Base-by-base conservation (phyloP, 2,113 vertebrate genomes). In the Pogona vitticeps region DNA sequence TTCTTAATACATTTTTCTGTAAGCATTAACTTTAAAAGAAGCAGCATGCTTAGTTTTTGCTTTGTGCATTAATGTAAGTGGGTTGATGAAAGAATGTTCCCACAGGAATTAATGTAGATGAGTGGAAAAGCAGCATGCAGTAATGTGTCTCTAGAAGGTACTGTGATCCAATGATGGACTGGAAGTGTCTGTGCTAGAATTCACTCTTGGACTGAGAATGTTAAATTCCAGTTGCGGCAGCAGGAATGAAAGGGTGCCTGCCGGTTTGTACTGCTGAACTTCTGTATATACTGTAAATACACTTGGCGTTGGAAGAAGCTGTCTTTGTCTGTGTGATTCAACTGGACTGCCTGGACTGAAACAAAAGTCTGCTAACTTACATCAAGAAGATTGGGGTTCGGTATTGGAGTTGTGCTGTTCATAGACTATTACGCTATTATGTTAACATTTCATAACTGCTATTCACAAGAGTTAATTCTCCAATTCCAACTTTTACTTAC, bases 401-500 rank as follows among this genome's bases (percentile, higher is more conserved):
- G 46, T 52, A 52, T 52, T 52, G 46, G 65, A 36, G 72, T 73
- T 26, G 31, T 46, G 28, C 20, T 28, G 31, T 38, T 28, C 61
- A 67, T 42, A 14, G 15, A 20, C 80, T 67, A 15, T 80, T 13
- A 36, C 23, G 23, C n/a, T 18, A 9, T 42, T 36, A 31, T 40
- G 40, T 9, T 14, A 61, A 5, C 52, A n/a, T 79, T 59, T 28
- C 23, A 59, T 71, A 85, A 67, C 20, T 63, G 59, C 20, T 21
- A 70, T 56, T 78, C 42, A 72, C 84, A 33, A 1, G 59, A 21
- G 61, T 85, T 87, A 79, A n/a, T 81, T 86, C 87, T 33, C 21
- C 87, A n/a, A 21, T 84, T 9, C 86, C 83, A 56, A 83, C 88
- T 88, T 86, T 84, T 14, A 46, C 78, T 28, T 86, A 68, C 94